Evolutionary conservation across 92 coral and sea anemone genomes (phyloP).

Genomic region (Parazoanthus atlanticus): DNA sequence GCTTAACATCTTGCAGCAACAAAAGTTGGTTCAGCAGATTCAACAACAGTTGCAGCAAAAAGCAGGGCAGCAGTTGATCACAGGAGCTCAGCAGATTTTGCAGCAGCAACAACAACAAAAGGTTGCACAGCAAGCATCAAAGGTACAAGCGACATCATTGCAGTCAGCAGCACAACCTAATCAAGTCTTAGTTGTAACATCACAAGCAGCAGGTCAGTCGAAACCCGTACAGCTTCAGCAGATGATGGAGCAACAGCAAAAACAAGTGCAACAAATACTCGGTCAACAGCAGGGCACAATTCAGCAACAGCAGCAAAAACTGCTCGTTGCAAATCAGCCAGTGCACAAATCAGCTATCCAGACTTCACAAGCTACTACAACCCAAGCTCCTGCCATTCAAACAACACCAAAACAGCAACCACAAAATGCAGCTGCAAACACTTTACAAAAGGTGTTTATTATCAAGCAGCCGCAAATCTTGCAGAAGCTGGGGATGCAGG

Average conservation of each 20-base stretch:
- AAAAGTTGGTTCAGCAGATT: slow-evolving; percentile 58
- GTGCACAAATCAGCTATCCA: slow-evolving; percentile 55
- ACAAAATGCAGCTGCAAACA: slow-evolving; percentile 58
- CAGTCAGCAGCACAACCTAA: slow-evolving; percentile 21
- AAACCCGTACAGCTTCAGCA: slow-evolving; percentile 32
- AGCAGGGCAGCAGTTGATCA: slow-evolving; percentile 20
- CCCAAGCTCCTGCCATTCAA: slow-evolving; percentile 41
- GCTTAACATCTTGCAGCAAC: slow-evolving; percentile 25
- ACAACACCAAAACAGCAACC: slow-evolving; percentile 65
- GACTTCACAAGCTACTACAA: slow-evolving; percentile 46
- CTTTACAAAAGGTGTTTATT: slow-evolving; percentile 89
- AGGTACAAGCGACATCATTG: neutral
- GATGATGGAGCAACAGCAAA: slow-evolving; percentile 43
- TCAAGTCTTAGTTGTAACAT: slow-evolving; percentile 30
- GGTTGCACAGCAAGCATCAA: slow-evolving; percentile 1
- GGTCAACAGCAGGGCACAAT: slow-evolving; percentile 55
- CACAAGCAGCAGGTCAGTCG: slow-evolving; percentile 13
- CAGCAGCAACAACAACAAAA: slow-evolving; percentile 37
- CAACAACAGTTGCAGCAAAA: slow-evolving; percentile 65
- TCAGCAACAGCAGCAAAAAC: slow-evolving; percentile 46
- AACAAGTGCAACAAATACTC: slow-evolving; percentile 55
- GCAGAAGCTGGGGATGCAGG: slow-evolving; percentile 80
- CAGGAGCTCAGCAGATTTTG: slow-evolving; percentile 29
- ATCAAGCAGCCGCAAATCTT: slow-evolving; percentile 87
- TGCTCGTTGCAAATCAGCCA: slow-evolving; percentile 37